These are phyloP conservation scores for Rhinoptilus africanus DNA, from an alignment of 2,113 vertebrate genomes.

Conservation along the genomic window DNA sequence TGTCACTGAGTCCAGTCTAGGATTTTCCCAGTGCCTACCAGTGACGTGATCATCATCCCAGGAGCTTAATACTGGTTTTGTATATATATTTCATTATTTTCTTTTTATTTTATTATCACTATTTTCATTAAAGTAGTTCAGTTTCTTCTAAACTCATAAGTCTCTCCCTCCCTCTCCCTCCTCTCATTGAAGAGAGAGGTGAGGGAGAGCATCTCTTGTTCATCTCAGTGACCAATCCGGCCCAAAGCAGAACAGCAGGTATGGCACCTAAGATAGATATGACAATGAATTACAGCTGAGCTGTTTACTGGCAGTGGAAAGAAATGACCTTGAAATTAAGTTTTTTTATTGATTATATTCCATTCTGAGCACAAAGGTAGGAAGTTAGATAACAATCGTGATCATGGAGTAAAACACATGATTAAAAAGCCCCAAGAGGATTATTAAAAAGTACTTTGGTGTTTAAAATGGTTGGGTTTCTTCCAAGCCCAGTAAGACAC, in stretches of 20 bases:
- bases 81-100: too few species aligned
- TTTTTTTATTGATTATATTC: slow-evolving; percentile 9
- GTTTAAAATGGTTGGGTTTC: slow-evolving; percentile 48
- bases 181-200: too few species aligned
- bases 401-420: slow-evolving; percentile 24
- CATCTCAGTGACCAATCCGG: too few species aligned
- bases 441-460: slow-evolving; percentile 39
- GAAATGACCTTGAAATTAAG: slow-evolving; percentile 8
- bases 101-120: too few species aligned
- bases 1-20: too few species aligned
- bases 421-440: slow-evolving; percentile 43
- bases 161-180: too few species aligned
- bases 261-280: background rate
- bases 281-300: background rate
- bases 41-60: too few species aligned
- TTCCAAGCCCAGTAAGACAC: slow-evolving; percentile 50
- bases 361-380: background rate
- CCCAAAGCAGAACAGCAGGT: background rate
- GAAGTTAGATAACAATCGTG: background rate
- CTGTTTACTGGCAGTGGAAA: background rate
- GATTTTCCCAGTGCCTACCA: too few species aligned
- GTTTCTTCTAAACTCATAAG: too few species aligned
- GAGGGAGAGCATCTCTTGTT: too few species aligned
- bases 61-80: too few species aligned
- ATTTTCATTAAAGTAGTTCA: too few species aligned